Percentiles rank a stretch among this genome's conserved stretches.
These are phyloP conservation scores for Apodemia mormo DNA, from an alignment of 2,888 invertebrate genomes.

Conservation along the genomic window DNA sequence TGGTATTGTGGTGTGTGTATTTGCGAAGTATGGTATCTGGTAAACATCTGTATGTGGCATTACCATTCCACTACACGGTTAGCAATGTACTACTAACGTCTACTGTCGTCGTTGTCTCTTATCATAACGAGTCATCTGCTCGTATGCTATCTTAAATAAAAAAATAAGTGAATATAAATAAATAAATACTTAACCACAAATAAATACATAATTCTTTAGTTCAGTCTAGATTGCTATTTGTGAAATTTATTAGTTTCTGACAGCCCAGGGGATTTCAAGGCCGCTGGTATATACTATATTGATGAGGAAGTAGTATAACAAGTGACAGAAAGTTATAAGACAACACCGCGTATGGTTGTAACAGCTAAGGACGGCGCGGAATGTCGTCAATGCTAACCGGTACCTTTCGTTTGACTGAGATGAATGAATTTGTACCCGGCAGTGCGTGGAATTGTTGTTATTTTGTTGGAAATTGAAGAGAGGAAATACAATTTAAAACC, in stretches of 20 bases:
- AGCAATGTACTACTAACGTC: too few species aligned
- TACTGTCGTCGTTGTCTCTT: too few species aligned
- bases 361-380: conserved; percentile 22
- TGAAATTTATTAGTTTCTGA: neutral
- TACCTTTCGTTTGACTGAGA: conserved; percentile 28
- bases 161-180: too few species aligned
- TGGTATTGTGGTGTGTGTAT: too few species aligned
- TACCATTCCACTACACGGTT: too few species aligned
- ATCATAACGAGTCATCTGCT: too few species aligned
- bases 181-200: too few species aligned
- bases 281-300: neutral
- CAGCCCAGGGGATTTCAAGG: neutral
- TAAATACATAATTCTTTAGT: too few species aligned
- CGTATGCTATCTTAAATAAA: too few species aligned
- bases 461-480: neutral
- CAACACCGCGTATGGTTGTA: conserved; percentile 2
- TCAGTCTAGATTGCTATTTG: neutral
- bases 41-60: too few species aligned
- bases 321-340: conserved; percentile 13
- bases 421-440: conserved; percentile 24
- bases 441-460: conserved; percentile 15
- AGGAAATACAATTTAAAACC: neutral
- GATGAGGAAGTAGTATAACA: neutral
- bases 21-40: too few species aligned
- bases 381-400: conserved; percentile 32